Percentiles rank a stretch among this genome's conserved stretches.
Conservation (phyloP, 2,797 vertebrate genomes). For the Epinephelus awoara region DNA sequence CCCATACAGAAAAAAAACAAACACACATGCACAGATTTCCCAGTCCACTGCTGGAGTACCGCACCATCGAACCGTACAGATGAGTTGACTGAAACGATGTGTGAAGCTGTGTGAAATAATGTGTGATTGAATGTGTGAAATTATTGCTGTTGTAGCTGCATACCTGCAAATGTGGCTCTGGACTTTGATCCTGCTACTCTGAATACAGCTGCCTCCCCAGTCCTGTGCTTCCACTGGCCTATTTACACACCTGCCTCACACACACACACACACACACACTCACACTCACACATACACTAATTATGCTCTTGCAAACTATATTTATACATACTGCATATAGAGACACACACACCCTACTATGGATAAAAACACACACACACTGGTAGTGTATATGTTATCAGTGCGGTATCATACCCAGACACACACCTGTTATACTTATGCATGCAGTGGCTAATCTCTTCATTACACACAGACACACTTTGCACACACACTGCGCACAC, state of each 20-base stretch:
- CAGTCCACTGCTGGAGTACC: background rate
- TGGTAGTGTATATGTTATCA: background rate
- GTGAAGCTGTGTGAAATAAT: conserved; percentile 32
- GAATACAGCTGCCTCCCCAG: conserved; percentile 74
- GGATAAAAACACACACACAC: background rate
- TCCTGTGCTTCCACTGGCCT: conserved; percentile 66
- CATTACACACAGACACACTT: conserved; percentile 23
- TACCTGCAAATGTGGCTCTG: conserved; percentile 67
- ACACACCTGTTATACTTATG: conserved; percentile 33
- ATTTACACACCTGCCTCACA: conserved; percentile 83
- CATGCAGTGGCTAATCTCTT: conserved; percentile 35
- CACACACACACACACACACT: conserved; percentile 22
- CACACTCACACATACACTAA: conserved; percentile 26
- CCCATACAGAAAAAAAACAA: background rate
- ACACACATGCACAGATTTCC: background rate
- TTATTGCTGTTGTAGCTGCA: conserved; percentile 35
- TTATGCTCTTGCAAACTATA: conserved; percentile 16
- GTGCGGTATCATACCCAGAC: background rate
- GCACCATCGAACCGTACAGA: background rate
- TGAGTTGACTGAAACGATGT: background rate
- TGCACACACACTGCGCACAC: conserved; percentile 15
- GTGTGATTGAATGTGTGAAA: conserved; percentile 47
- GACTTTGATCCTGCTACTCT: conserved; percentile 78
- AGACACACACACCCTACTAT: background rate
- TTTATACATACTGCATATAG: background rate